Evolutionary conservation across 1,140 invertebrate species (phyloP).

Genomic region (Apocrypta bakeri): DNA sequence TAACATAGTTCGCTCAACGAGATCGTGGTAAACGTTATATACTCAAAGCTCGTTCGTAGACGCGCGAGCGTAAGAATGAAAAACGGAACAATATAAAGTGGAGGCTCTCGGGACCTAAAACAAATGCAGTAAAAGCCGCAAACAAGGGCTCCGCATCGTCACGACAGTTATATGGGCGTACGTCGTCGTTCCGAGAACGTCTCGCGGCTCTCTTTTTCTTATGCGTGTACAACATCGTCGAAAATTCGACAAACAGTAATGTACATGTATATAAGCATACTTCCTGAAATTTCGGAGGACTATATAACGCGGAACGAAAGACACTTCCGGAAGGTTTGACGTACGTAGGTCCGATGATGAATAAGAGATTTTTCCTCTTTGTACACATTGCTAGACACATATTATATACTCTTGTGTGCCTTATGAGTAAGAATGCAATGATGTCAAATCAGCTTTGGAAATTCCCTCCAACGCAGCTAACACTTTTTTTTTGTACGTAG

Average conservation of each 20-base stretch:
- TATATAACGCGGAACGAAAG: not conserved
- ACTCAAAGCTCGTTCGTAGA: not conserved
- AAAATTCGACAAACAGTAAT: not conserved
- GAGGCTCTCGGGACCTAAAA: conserved; percentile 48
- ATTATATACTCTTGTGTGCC: too few relatives aligned
- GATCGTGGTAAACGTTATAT: too few relatives aligned
- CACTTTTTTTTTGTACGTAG: too few relatives aligned
- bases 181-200: not conserved
- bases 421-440: too few relatives aligned
- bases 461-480: too few relatives aligned
- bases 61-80: not conserved
- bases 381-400: too few relatives aligned
- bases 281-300: not conserved
- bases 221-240: not conserved
- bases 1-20: too few relatives aligned
- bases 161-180: conserved; percentile 53
- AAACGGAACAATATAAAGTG: conserved; percentile 29
- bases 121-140: conserved; percentile 59
- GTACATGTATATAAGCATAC: too few relatives aligned
- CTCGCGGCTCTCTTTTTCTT: not conserved
- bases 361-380: too few relatives aligned
- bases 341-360: too few relatives aligned
- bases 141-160: conserved; percentile 52
- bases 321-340: not conserved
- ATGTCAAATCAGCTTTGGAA: too few relatives aligned